phyloP scores from a whole-genome alignment of 2,113 vertebrate species.

The Hippocampus mohnikei region DNA sequence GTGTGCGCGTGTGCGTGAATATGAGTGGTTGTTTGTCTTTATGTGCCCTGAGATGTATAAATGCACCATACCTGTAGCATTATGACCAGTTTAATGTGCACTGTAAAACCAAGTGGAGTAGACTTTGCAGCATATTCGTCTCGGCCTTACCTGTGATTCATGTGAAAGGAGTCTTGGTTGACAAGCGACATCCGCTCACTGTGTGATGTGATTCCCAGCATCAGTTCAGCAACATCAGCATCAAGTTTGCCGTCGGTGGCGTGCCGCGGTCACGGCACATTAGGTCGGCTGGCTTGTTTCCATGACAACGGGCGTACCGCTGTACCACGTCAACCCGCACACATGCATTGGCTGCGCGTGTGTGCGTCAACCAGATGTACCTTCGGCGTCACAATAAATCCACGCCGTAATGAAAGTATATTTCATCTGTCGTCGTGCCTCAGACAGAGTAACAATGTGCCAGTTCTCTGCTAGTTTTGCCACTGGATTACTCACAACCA shows the following conservation, averaged over 20 bases:
- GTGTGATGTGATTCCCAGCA: neutral
- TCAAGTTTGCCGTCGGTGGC: constrained; percentile 26
- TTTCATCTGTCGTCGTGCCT: constrained; percentile 19
- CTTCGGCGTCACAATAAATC: neutral
- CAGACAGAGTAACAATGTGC: constrained; percentile 40
- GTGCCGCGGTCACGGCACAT: constrained; percentile 38
- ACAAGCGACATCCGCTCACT: neutral
- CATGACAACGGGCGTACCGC: constrained; percentile 61
- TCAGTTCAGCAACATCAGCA: neutral
- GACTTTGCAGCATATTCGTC: neutral
- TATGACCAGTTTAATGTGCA: no score
- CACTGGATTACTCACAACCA: constrained; percentile 39
- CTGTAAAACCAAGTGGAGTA: neutral
- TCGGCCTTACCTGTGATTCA: constrained; percentile 12
- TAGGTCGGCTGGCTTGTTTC: constrained; percentile 65
- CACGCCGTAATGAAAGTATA: constrained; percentile 2
- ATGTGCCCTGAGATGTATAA: no score
- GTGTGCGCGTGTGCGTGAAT: no score
- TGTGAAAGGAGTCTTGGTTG: neutral
- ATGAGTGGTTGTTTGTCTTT: no score
- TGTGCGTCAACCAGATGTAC: neutral
- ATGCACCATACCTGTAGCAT: no score
- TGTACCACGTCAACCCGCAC: constrained; percentile 44
- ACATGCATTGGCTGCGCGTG: neutral
- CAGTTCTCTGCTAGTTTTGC: constrained; percentile 45